Evolutionary conservation across 2,113 vertebrate species (phyloP).

Genomic region (Axis porcinus): DNA sequence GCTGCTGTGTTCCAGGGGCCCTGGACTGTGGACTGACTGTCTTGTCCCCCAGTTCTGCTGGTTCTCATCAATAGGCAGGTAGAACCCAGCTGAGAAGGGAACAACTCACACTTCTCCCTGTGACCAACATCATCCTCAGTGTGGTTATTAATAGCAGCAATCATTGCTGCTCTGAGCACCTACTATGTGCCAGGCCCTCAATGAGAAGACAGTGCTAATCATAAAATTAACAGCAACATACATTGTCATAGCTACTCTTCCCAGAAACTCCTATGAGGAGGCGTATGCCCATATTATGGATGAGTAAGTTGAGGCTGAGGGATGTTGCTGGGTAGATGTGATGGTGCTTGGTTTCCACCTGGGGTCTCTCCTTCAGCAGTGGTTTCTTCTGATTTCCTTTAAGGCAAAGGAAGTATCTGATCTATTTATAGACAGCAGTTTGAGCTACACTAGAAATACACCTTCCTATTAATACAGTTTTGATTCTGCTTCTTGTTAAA

Average conservation of each 20-base stretch:
- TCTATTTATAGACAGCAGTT: background rate
- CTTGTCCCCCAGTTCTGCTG: background rate
- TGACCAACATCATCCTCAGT: background rate
- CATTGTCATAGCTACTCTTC: fast-evolving
- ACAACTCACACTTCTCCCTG: background rate
- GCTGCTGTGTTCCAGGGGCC: background rate
- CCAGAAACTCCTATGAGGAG: background rate
- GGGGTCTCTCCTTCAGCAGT: background rate
- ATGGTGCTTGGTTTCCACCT: background rate
- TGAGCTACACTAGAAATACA: too few species aligned
- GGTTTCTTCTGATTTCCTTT: background rate
- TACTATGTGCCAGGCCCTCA: background rate
- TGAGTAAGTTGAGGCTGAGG: background rate
- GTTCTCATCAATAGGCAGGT: background rate
- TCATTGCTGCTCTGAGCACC: background rate
- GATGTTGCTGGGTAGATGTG: background rate
- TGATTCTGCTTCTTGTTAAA: background rate
- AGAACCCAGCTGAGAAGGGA: background rate
- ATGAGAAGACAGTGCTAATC: background rate
- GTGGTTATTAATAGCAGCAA: background rate
- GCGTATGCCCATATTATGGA: fast-evolving
- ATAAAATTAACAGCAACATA: background rate
- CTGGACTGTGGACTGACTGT: background rate
- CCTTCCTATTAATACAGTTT: background rate
- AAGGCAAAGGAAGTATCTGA: background rate